Evolutionary conservation across 1,140 invertebrate genomes (phyloP), one percentile per base, ranked within the genome.

Genomic region (Stegodyphus dumicola): DNA sequence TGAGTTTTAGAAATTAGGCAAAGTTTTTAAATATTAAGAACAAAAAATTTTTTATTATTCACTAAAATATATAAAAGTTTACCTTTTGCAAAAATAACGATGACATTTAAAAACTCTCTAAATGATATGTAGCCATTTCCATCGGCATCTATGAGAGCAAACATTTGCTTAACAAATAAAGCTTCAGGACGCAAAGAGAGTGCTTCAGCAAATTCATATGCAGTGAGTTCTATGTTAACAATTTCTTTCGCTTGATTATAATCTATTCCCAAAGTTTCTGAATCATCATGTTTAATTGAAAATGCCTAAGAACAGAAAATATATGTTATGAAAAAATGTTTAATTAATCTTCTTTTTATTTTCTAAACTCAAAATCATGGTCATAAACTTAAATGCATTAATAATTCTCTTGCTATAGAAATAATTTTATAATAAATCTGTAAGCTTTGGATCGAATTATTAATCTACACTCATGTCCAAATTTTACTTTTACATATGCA

Each of bases 81-180:
- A 92, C 92, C 92, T 90, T 94, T 93, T 0, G 93, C 90, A 89
- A 94, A 93, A 81, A 94, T 92, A 0, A 93, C 91, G 69, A 94
- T 91, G 87, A 93, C 92, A 89, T 93, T 92, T 17, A 94, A 89
- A 88, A 94, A 94, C 89, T 94, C 93, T 69, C 93, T 89, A 88
- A 94, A 94, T 4, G 93, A 93, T 78, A 94, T 93, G 89, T 93
- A 94, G 15, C 93, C 93, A 89, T 93, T 94, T 79, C 91, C 90
- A 88, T 94, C 93, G 52, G 92, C 92, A 88, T 94, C 93, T 56
- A 94, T 91, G n/a, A 94, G 88, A 48, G 90, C 88, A 88, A 94
- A 94, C 92, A 94, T 93, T 89, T 93, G 90, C 77, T 91, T 91
- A 7, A 94, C 92, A 89, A 94, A 94, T 81, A 92, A 90, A 5